These are phyloP conservation scores for Volucella zonaria DNA, from an alignment of 2,888 invertebrate species.

Conservation along the genomic window DNA sequence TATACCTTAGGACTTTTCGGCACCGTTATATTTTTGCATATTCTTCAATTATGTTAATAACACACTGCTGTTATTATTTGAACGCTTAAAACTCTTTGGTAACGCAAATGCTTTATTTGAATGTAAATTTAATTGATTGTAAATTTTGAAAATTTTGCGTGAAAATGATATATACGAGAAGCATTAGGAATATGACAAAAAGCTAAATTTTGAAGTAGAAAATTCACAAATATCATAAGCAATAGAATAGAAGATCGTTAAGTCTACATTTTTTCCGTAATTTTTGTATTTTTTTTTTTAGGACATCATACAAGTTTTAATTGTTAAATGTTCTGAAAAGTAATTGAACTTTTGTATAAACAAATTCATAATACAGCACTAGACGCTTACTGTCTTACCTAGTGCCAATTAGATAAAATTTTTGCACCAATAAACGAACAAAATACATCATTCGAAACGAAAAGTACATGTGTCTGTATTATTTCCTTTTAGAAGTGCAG, in stretches of 20 bases:
- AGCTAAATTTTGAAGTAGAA: conserved; percentile 49
- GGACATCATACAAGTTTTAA: conserved; percentile 4
- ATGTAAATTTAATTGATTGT: conserved; percentile 1
- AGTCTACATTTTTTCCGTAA: conserved; percentile 12
- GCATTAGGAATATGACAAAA: conserved; percentile 60
- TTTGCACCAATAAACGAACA: conserved; percentile 29
- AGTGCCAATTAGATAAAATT: conserved; percentile 31
- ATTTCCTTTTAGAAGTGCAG: not conserved
- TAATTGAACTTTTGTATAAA: conserved; percentile 9
- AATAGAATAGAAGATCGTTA: conserved; percentile 49
- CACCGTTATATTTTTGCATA: conserved; percentile 42
- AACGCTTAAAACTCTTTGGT: not conserved
- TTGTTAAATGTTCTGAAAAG: not conserved
- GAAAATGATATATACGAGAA: not conserved
- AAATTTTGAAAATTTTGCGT: conserved; percentile 53
- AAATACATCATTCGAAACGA: conserved; percentile 3
- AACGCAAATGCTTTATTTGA: not conserved
- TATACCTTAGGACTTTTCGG: conserved; percentile 40
- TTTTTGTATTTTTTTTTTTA: conserved; percentile 14
- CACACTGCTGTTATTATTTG: not conserved
- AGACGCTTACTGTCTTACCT: conserved; percentile 13
- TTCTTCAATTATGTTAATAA: conserved; percentile 47
- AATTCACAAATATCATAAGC: conserved; percentile 65
- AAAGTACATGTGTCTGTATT: not conserved
- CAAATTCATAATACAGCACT: conserved; percentile 15